A percentile compares a stretch with the other conserved stretches of the same genome.
Evolutionary conservation across 2,797 vertebrate species (phyloP).

Genomic region (Rhynchotus rufescens): DNA sequence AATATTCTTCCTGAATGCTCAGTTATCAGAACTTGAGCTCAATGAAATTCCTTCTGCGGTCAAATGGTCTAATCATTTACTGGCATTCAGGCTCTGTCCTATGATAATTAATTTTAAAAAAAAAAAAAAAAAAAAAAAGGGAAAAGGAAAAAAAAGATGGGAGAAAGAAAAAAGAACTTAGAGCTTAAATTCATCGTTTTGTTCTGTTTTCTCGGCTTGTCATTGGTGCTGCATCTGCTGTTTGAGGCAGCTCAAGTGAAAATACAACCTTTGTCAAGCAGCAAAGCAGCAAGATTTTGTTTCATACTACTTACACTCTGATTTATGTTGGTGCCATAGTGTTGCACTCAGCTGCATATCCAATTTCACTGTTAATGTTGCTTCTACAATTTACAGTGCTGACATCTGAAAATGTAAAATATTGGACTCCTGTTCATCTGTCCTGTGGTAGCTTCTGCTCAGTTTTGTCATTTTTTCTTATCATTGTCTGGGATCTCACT

Average conservation of each 20-base stretch:
- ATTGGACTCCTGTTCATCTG: neutral
- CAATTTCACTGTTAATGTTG: slow-evolving; percentile 17
- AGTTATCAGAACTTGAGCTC: neutral
- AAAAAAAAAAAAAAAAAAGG: neutral
- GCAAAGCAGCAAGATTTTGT: slow-evolving; percentile 3
- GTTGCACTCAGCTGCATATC: slow-evolving; percentile 20
- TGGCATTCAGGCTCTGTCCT: neutral
- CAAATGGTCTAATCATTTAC: neutral
- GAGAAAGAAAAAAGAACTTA: neutral
- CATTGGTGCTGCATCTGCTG: neutral
- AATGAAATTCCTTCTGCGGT: neutral
- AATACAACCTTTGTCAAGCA: neutral
- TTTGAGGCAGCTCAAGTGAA: neutral
- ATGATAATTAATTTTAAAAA: neutral
- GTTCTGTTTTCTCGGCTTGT: neutral
- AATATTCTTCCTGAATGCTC: neutral
- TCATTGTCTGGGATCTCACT: neutral
- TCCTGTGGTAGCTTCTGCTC: neutral
- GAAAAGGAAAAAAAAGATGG: neutral
- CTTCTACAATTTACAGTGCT: neutral
- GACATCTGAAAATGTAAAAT: neutral
- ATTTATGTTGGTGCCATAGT: slow-evolving; percentile 19
- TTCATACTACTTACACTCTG: slow-evolving; percentile 26
- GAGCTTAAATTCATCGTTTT: neutral
- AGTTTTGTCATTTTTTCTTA: neutral